Base-by-base conservation (phyloP, 2,113 vertebrate genomes). In the Aptenodytes forsteri region DNA sequence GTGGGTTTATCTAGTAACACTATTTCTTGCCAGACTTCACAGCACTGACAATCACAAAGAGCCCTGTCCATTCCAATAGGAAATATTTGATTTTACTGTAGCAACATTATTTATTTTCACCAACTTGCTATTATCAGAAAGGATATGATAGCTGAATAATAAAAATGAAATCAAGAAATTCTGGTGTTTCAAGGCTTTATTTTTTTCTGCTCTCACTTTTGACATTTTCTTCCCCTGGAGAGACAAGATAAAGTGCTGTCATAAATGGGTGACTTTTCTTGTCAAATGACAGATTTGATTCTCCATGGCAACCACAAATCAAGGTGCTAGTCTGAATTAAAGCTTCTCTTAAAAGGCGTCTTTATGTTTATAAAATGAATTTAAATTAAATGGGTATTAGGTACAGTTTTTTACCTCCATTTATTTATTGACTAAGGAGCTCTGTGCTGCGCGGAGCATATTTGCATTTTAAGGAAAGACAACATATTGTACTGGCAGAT, bases 251-350 rank as follows among this genome's bases (percentile, higher is more conserved):
- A 99, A 99, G 98, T 99, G 98, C 98, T 98, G 98, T 99, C 98
- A 99, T 98, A 99, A 98, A 99, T 98, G 98, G 98, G 98, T 98
- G 98, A 99, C 98, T 99, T 98, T 98, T 98, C 98, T 98, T 98
- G 98, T 99, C 98, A 99, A 99, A 99, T 98, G 98, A 99, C 98
- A 99, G 98, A 99, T 98, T 99, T 98, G 98, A 99, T 99, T 99
- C 98, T 99, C 98, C 98, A 99, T 99, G 98, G 98, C 98, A 99
- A 99, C 98, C 97, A 98, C 98, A 98, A 99, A 98, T 98, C 98
- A 99, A 99, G 98, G 98, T 99, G 98, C 98, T 98, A 98, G 98
- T 98, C 97, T 98, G 98, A 99, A 99, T 99, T 99, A 99, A 99
- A 99, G 98, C 98, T 98, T 98, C 98, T 98, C 98, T 99, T 98